Evolutionary conservation across 2,113 vertebrate genomes (phyloP).

Genomic region (Emydura subglobosa): DNA sequence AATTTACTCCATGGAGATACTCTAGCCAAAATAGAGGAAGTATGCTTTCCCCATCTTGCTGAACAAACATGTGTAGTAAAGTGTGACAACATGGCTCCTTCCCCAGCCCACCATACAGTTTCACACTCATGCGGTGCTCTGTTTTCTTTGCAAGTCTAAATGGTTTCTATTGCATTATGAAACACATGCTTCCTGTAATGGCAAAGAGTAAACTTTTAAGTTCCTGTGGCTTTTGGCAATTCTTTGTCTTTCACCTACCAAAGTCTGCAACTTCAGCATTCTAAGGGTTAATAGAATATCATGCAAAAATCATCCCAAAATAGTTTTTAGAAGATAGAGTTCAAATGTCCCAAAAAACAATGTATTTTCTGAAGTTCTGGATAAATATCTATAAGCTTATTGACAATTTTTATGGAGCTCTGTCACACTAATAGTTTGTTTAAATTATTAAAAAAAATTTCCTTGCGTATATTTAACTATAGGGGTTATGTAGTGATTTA

Average conservation of each 20-base stretch:
- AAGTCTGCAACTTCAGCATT: fast-evolving
- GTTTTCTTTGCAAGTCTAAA: background rate
- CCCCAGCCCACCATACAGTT: background rate
- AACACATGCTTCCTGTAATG: background rate
- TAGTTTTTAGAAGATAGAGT: background rate
- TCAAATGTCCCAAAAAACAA: background rate
- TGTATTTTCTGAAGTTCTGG: background rate
- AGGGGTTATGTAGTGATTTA: background rate
- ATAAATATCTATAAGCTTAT: background rate
- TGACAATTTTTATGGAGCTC: background rate
- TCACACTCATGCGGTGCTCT: background rate
- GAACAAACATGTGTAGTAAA: background rate
- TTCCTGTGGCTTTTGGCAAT: background rate
- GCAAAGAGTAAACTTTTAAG: background rate
- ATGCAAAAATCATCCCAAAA: background rate
- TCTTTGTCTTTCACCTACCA: background rate
- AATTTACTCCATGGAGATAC: background rate
- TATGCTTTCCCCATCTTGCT: background rate
- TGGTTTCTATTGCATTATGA: background rate
- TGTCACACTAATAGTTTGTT: background rate
- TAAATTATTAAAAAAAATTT: background rate
- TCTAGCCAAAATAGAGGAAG: background rate
- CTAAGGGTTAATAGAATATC: background rate
- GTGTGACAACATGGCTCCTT: background rate
- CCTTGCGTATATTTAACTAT: background rate